Percentiles rank a stretch among this genome's conserved stretches.
Evolutionary conservation across 2,888 invertebrate genomes (phyloP).

Genomic region (Itoplectis maculator): DNA sequence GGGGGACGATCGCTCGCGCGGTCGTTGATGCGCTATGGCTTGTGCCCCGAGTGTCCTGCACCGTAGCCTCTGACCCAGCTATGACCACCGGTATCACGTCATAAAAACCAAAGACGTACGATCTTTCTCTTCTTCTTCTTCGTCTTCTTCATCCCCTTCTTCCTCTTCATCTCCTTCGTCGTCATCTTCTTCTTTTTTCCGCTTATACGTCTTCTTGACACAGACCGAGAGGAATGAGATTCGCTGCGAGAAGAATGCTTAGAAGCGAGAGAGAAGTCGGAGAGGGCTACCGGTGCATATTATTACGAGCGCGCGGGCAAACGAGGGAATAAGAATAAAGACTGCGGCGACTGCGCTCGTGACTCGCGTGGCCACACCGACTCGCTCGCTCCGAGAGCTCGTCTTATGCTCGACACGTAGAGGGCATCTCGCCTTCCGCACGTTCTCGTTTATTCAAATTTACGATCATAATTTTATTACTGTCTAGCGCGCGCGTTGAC

Average conservation of each 20-base stretch:
- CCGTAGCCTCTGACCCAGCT: slow-evolving; percentile 65
- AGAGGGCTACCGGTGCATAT: slow-evolving; percentile 14
- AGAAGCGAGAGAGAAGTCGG: background rate
- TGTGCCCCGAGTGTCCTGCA: slow-evolving; percentile 57
- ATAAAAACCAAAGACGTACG: slow-evolving; percentile 76
- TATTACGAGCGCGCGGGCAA: slow-evolving; percentile 14
- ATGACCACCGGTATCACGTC: slow-evolving; percentile 76
- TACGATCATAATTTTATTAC: slow-evolving; percentile 74
- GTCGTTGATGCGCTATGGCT: background rate
- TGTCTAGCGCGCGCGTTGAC: slow-evolving; percentile 43
- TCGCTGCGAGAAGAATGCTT: slow-evolving; percentile 10
- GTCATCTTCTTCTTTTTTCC: background rate
- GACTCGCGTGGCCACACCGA: background rate
- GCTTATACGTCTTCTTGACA: slow-evolving; percentile 20
- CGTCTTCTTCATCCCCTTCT: no score
- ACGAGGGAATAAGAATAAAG: slow-evolving; percentile 15
- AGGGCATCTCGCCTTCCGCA: slow-evolving; percentile 71
- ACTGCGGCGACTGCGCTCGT: background rate
- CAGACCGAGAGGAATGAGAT: background rate
- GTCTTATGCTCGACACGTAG: slow-evolving; percentile 82
- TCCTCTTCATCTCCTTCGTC: background rate
- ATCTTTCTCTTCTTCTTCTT: background rate
- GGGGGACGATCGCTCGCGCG: slow-evolving; percentile 44
- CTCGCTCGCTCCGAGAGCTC: slow-evolving; percentile 29
- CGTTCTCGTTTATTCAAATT: slow-evolving; percentile 82